Evolutionary conservation across 2,888 invertebrate species (phyloP).

Genomic region (Metellina segmentata): DNA sequence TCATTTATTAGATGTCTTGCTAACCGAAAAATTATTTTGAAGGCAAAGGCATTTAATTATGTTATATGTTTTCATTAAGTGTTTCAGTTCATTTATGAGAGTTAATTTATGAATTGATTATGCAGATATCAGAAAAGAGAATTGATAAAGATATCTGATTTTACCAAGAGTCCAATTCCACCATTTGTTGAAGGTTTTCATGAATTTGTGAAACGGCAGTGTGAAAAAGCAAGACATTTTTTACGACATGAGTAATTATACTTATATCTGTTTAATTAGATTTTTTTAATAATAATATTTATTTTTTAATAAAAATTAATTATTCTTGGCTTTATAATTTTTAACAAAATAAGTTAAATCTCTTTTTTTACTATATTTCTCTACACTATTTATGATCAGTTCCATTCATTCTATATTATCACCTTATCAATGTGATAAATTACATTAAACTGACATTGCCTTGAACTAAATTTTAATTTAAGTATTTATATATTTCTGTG

Average conservation of each 20-base stretch:
- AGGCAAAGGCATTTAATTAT: neutral
- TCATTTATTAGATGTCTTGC: neutral
- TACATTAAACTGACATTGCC: too few relatives aligned
- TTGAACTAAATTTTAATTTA: too few relatives aligned
- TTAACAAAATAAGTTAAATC: neutral
- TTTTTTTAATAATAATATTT: neutral
- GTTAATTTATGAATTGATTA: neutral
- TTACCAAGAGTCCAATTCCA: conserved; percentile 59
- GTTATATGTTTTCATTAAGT: neutral
- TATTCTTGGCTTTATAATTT: neutral
- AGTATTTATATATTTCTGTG: too few relatives aligned
- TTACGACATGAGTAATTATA: conserved; percentile 40
- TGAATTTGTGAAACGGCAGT: conserved; percentile 26
- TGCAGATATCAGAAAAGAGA: conserved; percentile 58
- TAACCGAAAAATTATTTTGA: neutral
- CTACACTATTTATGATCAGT: too few relatives aligned
- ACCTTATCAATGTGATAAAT: too few relatives aligned
- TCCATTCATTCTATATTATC: too few relatives aligned
- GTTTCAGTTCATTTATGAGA: neutral
- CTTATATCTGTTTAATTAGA: neutral
- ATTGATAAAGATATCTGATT: conserved; percentile 30
- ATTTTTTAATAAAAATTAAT: neutral
- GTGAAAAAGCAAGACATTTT: conserved; percentile 21
- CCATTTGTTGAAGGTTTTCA: conserved; percentile 57
- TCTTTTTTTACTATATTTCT: too few relatives aligned